Conservation (phyloP, 2,888 invertebrate species). For the Clusia tigrina region DNA sequence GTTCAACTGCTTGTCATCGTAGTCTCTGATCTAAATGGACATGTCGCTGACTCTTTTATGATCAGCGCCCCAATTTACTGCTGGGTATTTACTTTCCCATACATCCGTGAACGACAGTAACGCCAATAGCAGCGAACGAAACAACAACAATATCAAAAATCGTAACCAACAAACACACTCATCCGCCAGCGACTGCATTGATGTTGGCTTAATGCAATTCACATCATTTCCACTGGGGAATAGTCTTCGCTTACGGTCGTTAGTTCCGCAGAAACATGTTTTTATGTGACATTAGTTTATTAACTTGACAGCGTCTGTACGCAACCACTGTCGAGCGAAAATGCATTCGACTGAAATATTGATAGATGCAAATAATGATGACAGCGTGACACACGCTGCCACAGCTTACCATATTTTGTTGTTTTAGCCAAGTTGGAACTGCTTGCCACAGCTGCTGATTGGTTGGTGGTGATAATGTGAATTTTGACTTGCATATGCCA, state of each 20-base stretch:
- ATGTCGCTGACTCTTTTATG: too few species aligned
- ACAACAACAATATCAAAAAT: background rate
- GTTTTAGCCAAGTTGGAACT: background rate
- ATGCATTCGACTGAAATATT: background rate
- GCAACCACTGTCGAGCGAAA: background rate
- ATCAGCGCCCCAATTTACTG: too few species aligned
- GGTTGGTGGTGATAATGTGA: background rate
- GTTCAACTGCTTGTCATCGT: too few species aligned
- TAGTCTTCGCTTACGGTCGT: background rate
- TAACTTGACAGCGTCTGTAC: background rate
- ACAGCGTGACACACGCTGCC: background rate
- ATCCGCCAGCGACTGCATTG: background rate
- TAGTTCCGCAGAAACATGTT: background rate
- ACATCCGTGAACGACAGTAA: background rate
- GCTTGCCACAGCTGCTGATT: background rate
- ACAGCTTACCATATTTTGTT: background rate
- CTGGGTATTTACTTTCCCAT: too few species aligned
- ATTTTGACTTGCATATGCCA: background rate
- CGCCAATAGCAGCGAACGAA: background rate
- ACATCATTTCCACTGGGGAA: background rate
- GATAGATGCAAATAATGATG: background rate
- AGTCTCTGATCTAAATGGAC: too few species aligned
- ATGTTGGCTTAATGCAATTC: conserved; percentile 9
- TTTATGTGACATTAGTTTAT: background rate
- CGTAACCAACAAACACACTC: background rate